A percentile compares a stretch with the other conserved stretches of the same genome.
These are phyloP conservation scores for Melieria omissa DNA, from an alignment of 2,888 invertebrate species.

Conservation along the genomic window DNA sequence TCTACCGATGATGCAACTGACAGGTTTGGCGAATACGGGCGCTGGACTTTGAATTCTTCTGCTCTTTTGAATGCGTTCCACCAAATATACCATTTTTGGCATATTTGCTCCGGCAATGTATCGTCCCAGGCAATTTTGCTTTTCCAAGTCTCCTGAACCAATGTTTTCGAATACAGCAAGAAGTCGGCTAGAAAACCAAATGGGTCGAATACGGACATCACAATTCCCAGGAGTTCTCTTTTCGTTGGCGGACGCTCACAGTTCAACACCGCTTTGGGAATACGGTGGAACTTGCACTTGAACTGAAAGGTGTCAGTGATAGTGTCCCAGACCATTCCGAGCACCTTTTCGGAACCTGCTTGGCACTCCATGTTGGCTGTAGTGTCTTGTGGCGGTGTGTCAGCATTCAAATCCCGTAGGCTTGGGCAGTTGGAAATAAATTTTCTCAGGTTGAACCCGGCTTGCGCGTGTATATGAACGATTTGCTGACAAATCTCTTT, in stretches of 20 bases:
- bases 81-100: too few species aligned
- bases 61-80: too few species aligned
- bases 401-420: too few species aligned
- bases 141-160: slow-evolving; percentile 8
- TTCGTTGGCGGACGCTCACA: background rate
- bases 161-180: background rate
- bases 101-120: too few species aligned
- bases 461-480: slow-evolving; percentile 11
- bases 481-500: slow-evolving; percentile 27
- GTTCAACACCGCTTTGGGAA: background rate
- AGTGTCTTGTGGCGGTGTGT: too few species aligned
- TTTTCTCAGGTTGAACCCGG: slow-evolving; percentile 28
- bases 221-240: too few species aligned
- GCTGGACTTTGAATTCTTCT: too few species aligned
- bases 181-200: too few species aligned
- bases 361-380: background rate
- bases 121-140: too few species aligned
- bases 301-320: slow-evolving; percentile 5
- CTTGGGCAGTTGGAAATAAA: slow-evolving; percentile 18
- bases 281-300: background rate
- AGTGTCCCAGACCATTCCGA: slow-evolving; percentile 12
- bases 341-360: background rate
- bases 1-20: background rate
- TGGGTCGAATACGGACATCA: slow-evolving; percentile 7
- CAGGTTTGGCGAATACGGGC: background rate